Percentiles rank a stretch among this genome's conserved stretches.
Conservation (phyloP, 2,888 invertebrate species). For the Drosophila lacicola region DNA sequence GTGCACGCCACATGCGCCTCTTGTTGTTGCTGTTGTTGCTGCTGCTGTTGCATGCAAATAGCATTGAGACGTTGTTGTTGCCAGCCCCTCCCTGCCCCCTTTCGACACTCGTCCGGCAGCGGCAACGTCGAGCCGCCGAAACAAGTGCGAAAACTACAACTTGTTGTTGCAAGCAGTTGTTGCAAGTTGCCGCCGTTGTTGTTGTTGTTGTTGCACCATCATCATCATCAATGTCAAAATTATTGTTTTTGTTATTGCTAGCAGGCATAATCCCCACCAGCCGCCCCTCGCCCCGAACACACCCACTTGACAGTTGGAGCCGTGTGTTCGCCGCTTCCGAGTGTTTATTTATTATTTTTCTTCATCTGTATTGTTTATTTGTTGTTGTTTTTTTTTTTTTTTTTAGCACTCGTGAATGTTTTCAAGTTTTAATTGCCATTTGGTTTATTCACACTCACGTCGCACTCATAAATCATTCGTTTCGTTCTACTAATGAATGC, state of each 20-base stretch:
- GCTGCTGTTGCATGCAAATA: conserved; percentile 33
- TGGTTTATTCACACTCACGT: not conserved
- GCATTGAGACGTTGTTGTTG: conserved; percentile 37
- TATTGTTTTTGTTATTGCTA: conserved; percentile 72
- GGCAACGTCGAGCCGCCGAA: conserved; percentile 3
- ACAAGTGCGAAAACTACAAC: conserved; percentile 62
- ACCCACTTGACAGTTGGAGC: conserved; percentile 8
- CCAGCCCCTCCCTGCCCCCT: not conserved
- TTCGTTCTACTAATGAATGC: too few species aligned
- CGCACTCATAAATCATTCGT: conserved; percentile 5
- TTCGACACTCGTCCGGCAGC: not conserved
- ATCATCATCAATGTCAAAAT: conserved; percentile 76
- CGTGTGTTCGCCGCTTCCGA: conserved; percentile 6
- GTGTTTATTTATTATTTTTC: conserved; percentile 6
- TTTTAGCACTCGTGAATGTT: conserved; percentile 29
- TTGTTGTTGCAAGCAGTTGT: conserved; percentile 29
- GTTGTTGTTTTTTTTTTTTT: conserved; percentile 1
- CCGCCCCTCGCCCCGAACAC: not conserved
- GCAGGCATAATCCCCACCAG: conserved; percentile 26
- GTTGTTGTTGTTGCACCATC: conserved; percentile 35
- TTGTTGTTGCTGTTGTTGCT: conserved; percentile 35
- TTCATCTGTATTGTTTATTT: not conserved
- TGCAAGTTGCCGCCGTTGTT: conserved; percentile 19
- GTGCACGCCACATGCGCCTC: conserved; percentile 62
- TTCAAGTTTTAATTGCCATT: conserved; percentile 44